phyloP scores from a whole-genome alignment of 2,888 invertebrate species.

The Rhagonycha fulva region DNA sequence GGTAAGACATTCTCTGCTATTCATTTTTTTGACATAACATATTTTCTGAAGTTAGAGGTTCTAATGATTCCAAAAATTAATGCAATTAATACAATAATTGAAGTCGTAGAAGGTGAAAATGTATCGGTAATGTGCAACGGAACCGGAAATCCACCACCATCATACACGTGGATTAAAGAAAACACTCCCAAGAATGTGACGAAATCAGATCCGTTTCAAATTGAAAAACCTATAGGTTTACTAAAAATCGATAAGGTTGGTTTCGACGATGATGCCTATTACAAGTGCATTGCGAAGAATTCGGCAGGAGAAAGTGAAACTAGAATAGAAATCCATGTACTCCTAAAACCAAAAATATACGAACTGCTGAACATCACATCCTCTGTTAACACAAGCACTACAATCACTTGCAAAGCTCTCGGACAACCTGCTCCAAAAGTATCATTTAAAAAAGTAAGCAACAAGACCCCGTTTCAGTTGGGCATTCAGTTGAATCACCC shows the following conservation, averaged over 20 bases:
- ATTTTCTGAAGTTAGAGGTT: slow-evolving; percentile 59
- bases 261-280: slow-evolving; percentile 78
- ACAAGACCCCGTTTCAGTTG: slow-evolving; percentile 63
- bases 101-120: slow-evolving; percentile 81
- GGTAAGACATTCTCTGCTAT: slow-evolving; percentile 52
- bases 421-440: slow-evolving; percentile 82
- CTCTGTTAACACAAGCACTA: slow-evolving; percentile 64
- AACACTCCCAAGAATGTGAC: slow-evolving; percentile 74
- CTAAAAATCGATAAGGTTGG: slow-evolving; percentile 75
- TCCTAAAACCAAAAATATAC: slow-evolving; percentile 80
- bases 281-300: slow-evolving; percentile 81
- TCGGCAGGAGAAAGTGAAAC: slow-evolving; percentile 74
- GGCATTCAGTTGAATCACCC: slow-evolving; percentile 70
- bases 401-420: slow-evolving; percentile 75
- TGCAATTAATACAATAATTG: slow-evolving; percentile 60
- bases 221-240: slow-evolving; percentile 72
- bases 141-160: slow-evolving; percentile 82
- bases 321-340: slow-evolving; percentile 69
- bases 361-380: slow-evolving; percentile 76
- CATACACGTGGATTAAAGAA: slow-evolving; percentile 81
- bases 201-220: slow-evolving; percentile 68
- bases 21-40: background rate
- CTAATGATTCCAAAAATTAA: slow-evolving; percentile 76
- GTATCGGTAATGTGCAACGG: slow-evolving; percentile 78
- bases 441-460: slow-evolving; percentile 78